Conservation (phyloP, 2,113 vertebrate species). For the Lepus europaeus region DNA sequence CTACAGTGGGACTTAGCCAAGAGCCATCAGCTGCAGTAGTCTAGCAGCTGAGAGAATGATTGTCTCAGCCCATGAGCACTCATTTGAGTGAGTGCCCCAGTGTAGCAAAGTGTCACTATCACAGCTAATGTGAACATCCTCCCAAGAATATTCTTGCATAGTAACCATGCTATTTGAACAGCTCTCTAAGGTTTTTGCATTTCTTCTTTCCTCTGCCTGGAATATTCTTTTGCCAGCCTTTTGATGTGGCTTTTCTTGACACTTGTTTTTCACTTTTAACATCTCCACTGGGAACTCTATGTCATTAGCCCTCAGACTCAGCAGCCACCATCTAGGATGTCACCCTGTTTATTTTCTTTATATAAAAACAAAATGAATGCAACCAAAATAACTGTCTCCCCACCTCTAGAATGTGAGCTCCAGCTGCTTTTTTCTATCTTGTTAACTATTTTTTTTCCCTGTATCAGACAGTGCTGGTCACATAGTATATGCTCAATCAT, state of each 20-base stretch:
- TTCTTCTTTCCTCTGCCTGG: neutral
- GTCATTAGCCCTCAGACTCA: neutral
- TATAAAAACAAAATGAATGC: neutral
- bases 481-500: neutral
- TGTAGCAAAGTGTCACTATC: neutral
- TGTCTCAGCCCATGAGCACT: neutral
- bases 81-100: neutral
- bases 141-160: neutral
- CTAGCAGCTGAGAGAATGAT: too few relatives aligned
- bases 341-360: neutral
- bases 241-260: neutral
- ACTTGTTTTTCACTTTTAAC: slow-evolving; percentile 1
- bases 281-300: neutral
- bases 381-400: neutral
- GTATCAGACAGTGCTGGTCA: neutral
- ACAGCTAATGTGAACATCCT: neutral
- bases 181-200: neutral
- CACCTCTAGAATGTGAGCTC: too few relatives aligned
- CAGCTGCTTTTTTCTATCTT: neutral
- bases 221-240: neutral
- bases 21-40: neutral
- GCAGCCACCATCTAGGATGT: neutral
- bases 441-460: neutral
- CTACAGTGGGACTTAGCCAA: neutral
- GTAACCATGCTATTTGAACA: neutral